phyloP scores from a whole-genome alignment of 2,113 vertebrate species.

The Rhabdomys dilectus region DNA sequence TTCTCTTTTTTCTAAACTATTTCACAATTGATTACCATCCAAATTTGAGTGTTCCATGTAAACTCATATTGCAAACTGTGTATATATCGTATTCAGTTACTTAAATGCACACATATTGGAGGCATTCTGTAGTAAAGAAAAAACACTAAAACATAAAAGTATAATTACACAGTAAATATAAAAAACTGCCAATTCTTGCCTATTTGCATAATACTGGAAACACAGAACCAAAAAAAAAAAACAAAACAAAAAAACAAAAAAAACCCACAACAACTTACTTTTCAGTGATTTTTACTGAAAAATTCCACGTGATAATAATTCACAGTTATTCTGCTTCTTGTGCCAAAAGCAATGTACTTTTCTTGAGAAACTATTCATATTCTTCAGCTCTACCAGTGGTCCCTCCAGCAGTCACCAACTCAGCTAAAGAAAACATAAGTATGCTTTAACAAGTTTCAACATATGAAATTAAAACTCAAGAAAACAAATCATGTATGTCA shows the following conservation, averaged over 20 bases:
- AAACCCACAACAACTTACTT: constrained; percentile 75
- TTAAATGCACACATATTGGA: constrained; percentile 51
- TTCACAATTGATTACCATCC: constrained; percentile 46
- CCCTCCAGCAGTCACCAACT: constrained; percentile 74
- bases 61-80: constrained; percentile 34
- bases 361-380: constrained; percentile 80
- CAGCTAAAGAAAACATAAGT: constrained; percentile 78
- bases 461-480: constrained; percentile 46
- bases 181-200: constrained; percentile 56
- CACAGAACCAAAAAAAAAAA: constrained; percentile 66
- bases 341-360: constrained; percentile 79
- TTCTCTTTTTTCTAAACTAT: constrained; percentile 53
- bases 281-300: constrained; percentile 80
- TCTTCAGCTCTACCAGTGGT: constrained; percentile 74
- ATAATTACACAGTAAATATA: constrained; percentile 53
- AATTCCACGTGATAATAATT: constrained; percentile 72
- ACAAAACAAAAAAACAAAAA: constrained; percentile 57
- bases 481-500: constrained; percentile 29
- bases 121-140: constrained; percentile 22
- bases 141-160: constrained; percentile 54
- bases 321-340: constrained; percentile 80
- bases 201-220: constrained; percentile 59
- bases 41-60: constrained; percentile 34
- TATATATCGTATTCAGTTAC: neutral
- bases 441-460: constrained; percentile 59